Evolutionary conservation across 2,113 vertebrate species (phyloP), one percentile per base, ranked within the genome.

Genomic region (Lichenostomus cassidix): DNA sequence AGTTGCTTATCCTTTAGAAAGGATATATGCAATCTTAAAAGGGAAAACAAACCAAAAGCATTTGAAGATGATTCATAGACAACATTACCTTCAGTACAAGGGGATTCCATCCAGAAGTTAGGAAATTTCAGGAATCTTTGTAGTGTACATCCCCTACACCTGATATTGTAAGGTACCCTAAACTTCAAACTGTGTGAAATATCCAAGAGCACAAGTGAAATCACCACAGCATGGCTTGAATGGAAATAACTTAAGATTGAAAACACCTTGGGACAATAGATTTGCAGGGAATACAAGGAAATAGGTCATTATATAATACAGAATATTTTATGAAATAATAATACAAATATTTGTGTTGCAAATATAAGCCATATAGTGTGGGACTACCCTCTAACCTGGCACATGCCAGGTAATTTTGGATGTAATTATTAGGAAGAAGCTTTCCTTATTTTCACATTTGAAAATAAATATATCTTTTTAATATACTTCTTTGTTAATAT

Each of bases 21-120:
- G 16, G n/a, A 19, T 17, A 23, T 0, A 0, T 29, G 24, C 18
- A 68, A 9, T 39, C 17, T 23, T 29, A 62, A 70, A 73, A 53
- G 3, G 4, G 27, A 77, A 59, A 88, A 37, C 3, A 46, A 10
- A 42, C 60, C 7, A 68, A 73, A 68, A 62, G 5, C 15, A 33
- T 63, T 69, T 64, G 14, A 59, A 58, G 37, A 7, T 42, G 42
- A 75, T 21, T 7, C 12, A 50, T 20, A 56, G 27, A 28, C 11
- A 89, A 42, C 8, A 22, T 80, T 75, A 20, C 73, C 11, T 41
- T 60, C 29, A 31, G 20, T 21, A 24, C 8, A 47, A 71, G 6
- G 8, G 7, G 12, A 44, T 80, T 20, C 3, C 10, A 16, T 19
- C 47, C 47, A 39, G 19, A 33, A 69, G 12, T 10, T 62, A 17